Percentiles rank a stretch among this genome's conserved stretches.
These are phyloP conservation scores for Emydocephalus ijimae DNA, from an alignment of 2,113 vertebrate genomes.

Conservation along the genomic window DNA sequence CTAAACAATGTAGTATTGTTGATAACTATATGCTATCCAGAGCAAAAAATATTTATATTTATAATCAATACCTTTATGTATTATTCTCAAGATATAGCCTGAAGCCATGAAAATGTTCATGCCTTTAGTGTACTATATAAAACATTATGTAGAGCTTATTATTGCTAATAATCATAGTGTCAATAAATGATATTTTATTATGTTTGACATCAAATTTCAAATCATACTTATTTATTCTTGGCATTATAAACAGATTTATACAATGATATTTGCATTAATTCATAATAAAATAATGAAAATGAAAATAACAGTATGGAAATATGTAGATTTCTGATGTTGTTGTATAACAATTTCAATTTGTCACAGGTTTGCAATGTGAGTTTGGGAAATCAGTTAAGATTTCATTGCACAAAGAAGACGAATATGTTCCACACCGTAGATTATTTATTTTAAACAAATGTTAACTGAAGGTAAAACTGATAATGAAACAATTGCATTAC, in stretches of 20 bases:
- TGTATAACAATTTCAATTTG: neutral
- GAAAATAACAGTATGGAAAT: neutral
- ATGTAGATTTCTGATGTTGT: conserved; percentile 5
- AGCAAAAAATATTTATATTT: neutral
- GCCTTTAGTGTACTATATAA: neutral
- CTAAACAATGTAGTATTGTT: neutral
- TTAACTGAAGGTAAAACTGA: conserved; percentile 42
- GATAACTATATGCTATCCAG: conserved; percentile 7
- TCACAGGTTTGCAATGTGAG: neutral
- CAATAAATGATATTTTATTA: conserved; percentile 43
- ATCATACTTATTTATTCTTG: neutral
- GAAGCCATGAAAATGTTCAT: conserved; percentile 10
- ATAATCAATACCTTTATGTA: neutral
- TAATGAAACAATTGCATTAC: conserved; percentile 49
- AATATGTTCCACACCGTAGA: conserved; percentile 37
- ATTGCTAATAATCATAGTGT: conserved; percentile 20
- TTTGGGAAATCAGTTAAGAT: conserved; percentile 22
- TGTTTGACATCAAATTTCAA: conserved; percentile 36
- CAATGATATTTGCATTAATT: neutral
- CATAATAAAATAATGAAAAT: neutral
- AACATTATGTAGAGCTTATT: neutral
- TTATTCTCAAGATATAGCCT: neutral
- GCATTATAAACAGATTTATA: neutral
- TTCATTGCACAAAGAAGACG: conserved; percentile 1
- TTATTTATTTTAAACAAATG: neutral